Evolutionary conservation across 2,113 vertebrate species (phyloP).

Genomic region (Sitta europaea): DNA sequence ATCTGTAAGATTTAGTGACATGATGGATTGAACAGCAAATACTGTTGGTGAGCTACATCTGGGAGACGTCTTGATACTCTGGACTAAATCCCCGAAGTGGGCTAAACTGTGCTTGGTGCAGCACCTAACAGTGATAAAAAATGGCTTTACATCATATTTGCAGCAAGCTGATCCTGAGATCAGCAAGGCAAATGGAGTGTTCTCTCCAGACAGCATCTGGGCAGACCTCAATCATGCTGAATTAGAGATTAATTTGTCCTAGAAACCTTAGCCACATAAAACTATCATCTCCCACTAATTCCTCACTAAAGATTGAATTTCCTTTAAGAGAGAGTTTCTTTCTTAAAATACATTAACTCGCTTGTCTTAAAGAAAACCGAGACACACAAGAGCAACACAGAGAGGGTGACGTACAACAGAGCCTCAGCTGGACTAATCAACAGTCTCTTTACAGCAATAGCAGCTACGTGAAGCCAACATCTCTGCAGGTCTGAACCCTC

Average conservation of each 20-base stretch:
- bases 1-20: constrained; percentile 13
- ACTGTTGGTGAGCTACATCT: background rate
- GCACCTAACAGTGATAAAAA: background rate
- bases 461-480: background rate
- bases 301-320: background rate
- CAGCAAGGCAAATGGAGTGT: background rate
- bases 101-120: background rate
- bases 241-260: background rate
- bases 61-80: background rate
- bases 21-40: background rate
- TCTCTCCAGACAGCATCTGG: background rate
- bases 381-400: background rate
- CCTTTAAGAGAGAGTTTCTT: background rate
- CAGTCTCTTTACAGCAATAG: background rate
- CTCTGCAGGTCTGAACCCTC: background rate
- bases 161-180: background rate
- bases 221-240: background rate
- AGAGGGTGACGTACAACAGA: background rate
- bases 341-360: background rate
- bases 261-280: background rate
- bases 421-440: background rate
- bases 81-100: background rate
- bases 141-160: background rate
- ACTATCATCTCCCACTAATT: background rate
- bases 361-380: background rate